Evolutionary conservation across 2,113 vertebrate species (phyloP).

Genomic region (Petromus typicus): DNA sequence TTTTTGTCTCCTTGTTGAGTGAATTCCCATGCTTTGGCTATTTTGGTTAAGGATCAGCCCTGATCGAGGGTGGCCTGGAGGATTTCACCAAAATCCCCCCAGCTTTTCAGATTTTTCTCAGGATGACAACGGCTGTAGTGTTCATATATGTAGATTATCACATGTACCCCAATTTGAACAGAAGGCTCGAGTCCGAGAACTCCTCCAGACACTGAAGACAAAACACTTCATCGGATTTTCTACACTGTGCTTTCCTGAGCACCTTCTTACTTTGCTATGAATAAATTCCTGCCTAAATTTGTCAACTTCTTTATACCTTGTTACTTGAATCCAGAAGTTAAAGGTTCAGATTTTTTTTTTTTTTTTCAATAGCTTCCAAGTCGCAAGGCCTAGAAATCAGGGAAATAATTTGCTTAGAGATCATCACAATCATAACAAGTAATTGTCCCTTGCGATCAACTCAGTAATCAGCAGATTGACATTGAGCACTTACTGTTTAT

Average conservation of each 20-base stretch:
- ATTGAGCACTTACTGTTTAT: neutral
- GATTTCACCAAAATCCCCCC: neutral
- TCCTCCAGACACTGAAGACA: neutral
- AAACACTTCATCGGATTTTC: neutral
- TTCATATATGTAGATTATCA: fast-evolving
- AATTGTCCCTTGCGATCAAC: conserved; percentile 22
- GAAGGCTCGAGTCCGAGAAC: neutral
- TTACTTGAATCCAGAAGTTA: conserved; percentile 36
- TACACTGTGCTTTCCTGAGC: neutral
- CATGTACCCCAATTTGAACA: fast-evolving
- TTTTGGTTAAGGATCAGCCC: neutral
- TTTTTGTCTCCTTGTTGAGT: neutral
- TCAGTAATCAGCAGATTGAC: conserved; percentile 32
- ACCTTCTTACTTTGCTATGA: conserved; percentile 10
- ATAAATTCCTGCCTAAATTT: neutral
- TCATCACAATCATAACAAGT: neutral
- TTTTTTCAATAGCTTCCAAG: neutral
- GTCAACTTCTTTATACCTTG: neutral
- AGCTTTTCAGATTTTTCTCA: neutral
- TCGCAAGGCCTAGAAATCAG: conserved; percentile 34
- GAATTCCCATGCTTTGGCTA: neutral
- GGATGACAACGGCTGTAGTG: neutral
- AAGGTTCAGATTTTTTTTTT: neutral
- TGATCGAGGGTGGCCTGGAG: neutral
- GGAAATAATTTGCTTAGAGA: conserved; percentile 23